Conservation (phyloP, 2,797 vertebrate genomes). For the Sparus aurata region DNA sequence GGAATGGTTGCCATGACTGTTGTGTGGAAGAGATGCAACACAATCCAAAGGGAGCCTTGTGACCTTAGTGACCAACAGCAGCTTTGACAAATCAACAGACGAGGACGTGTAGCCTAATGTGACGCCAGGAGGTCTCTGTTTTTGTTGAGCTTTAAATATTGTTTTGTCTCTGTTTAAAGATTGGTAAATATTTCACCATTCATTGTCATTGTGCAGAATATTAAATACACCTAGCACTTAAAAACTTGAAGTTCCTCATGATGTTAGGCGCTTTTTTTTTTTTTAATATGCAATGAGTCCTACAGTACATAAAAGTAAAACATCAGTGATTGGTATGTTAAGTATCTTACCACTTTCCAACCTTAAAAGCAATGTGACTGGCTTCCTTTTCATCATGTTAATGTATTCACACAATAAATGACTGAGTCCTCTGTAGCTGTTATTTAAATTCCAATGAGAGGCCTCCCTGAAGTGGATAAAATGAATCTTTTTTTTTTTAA, state of each 20-base stretch:
- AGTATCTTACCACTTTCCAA: slow-evolving; percentile 38
- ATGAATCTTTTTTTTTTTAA: not conserved
- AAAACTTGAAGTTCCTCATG: slow-evolving; percentile 53
- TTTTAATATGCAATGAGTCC: slow-evolving; percentile 50
- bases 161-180: slow-evolving; percentile 58
- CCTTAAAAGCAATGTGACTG: slow-evolving; percentile 47
- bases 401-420: slow-evolving; percentile 69
- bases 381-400: slow-evolving; percentile 56
- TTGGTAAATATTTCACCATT: slow-evolving; percentile 57
- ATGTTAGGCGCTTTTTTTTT: slow-evolving; percentile 48
- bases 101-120: slow-evolving; percentile 55
- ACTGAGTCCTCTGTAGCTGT: slow-evolving; percentile 49
- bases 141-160: slow-evolving; percentile 76
- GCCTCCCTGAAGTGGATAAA: slow-evolving; percentile 48
- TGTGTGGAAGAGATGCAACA: slow-evolving; percentile 53
- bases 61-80: slow-evolving; percentile 73
- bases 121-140: slow-evolving; percentile 38
- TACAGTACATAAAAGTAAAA: slow-evolving; percentile 43
- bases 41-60: slow-evolving; percentile 74
- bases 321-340: slow-evolving; percentile 45
- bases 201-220: slow-evolving; percentile 69
- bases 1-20: slow-evolving; percentile 60
- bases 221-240: slow-evolving; percentile 69
- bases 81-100: slow-evolving; percentile 82
- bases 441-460: slow-evolving; percentile 51